Conservation (phyloP, 2,888 invertebrate species). For the Hydriomena furcata region DNA sequence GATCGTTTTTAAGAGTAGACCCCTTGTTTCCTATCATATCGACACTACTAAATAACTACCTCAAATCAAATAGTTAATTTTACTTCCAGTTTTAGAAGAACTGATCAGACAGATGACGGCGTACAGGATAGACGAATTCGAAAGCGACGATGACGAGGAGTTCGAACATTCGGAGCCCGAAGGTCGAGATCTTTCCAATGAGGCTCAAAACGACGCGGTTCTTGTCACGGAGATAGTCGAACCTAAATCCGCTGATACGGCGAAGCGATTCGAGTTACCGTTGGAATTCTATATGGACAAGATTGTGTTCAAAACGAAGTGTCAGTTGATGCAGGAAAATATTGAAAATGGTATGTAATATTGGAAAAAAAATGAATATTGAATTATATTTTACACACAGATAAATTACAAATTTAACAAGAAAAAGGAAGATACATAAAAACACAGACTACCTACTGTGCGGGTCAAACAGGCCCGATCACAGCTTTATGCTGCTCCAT, state of each 20-base stretch:
- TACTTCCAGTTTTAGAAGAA: constrained; percentile 85
- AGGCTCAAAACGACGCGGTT: constrained; percentile 41
- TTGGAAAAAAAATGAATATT: too few relatives aligned
- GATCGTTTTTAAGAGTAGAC: too few relatives aligned
- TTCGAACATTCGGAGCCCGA: constrained; percentile 45
- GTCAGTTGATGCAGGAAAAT: constrained; percentile 79
- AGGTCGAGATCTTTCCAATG: constrained; percentile 34
- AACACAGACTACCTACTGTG: too few relatives aligned
- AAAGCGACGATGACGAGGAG: constrained; percentile 73
- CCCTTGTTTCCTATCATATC: too few relatives aligned
- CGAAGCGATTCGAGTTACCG: constrained; percentile 48
- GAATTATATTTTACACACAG: too few relatives aligned
- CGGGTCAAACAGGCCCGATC: too few relatives aligned
- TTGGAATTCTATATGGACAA: constrained; percentile 57
- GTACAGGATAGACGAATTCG: constrained; percentile 77
- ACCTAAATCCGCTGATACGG: constrained; percentile 64
- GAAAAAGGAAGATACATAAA: too few relatives aligned
- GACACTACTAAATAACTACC: too few relatives aligned
- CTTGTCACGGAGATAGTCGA: constrained; percentile 61
- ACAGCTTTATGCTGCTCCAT: too few relatives aligned
- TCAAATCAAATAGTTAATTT: too few relatives aligned
- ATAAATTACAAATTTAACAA: too few relatives aligned
- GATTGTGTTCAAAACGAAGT: constrained; percentile 76
- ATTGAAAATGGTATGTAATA: constrained; percentile 58
- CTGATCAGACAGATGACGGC: constrained; percentile 86